Evolutionary conservation across 2,888 invertebrate genomes (phyloP).

Genomic region (Thymelicus sylvestris): DNA sequence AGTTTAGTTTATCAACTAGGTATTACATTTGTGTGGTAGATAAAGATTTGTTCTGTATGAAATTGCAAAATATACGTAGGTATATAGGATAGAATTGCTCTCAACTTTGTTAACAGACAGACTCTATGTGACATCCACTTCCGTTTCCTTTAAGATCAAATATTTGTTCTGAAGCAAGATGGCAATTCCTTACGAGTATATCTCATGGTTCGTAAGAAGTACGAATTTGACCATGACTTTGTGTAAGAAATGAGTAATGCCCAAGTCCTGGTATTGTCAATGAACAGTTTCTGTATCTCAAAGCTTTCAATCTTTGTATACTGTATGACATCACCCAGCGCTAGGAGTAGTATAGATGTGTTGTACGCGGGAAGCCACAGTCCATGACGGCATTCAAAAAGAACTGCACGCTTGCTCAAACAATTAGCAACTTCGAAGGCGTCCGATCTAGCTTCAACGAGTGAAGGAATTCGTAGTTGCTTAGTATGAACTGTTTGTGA

Average conservation of each 20-base stretch:
- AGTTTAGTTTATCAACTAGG: no score
- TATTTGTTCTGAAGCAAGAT: constrained; percentile 23
- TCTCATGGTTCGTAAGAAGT: constrained; percentile 14
- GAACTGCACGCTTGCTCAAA: constrained; percentile 66
- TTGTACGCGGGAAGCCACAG: constrained; percentile 61
- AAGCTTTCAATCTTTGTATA: constrained; percentile 63
- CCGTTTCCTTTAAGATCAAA: constrained; percentile 29
- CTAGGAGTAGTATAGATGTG: constrained; percentile 60
- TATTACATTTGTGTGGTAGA: no score
- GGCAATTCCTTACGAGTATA: constrained; percentile 1
- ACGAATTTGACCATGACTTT: constrained; percentile 23
- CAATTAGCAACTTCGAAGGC: constrained; percentile 62
- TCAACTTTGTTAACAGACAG: no score
- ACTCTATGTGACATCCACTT: constrained; percentile 5
- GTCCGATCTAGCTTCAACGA: constrained; percentile 37
- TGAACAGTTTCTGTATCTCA: constrained; percentile 57
- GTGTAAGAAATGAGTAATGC: constrained; percentile 42
- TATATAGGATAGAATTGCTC: no score
- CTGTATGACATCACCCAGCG: constrained; percentile 73
- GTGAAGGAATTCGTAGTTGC: constrained; percentile 41
- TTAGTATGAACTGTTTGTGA: constrained; percentile 35
- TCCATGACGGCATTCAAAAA: constrained; percentile 63
- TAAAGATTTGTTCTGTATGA: no score
- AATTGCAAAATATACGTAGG: no score
- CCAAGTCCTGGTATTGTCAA: constrained; percentile 47